Evolutionary conservation across 2,797 vertebrate genomes (phyloP), one percentile per base, ranked within the genome.

Genomic region (Schizothorax lantsangensis): DNA sequence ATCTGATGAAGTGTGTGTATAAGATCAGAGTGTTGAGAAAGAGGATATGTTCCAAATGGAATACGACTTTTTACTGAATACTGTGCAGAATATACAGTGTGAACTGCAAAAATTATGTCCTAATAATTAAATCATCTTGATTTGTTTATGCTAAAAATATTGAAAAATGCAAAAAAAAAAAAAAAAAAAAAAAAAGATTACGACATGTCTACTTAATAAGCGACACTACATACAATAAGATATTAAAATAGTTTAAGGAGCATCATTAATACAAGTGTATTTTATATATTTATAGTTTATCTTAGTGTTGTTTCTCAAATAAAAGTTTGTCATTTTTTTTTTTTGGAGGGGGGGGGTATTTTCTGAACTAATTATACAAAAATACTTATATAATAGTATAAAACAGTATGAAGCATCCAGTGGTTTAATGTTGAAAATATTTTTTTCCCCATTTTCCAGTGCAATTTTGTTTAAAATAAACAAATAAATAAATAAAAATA

Each of bases 1-100:
- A 87, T 87, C 47, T 81, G 66, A 85, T 78, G 88, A 54, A 84
- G 49, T 85, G 81, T 84, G 78, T 83, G 84, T 74, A 36, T 47
- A 40, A 86, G 79, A 81, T 88, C 71, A 78, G 54, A 72, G 52
- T 47, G 59, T 84, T 57, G 52, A 84, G 54, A 59, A 64, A 36
- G 52, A 84, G 82, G 72, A 47, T 33, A 62, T 62, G 73, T 26
- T 84, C 33, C 12, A 4, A 77, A 78, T n/a, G 57, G 45, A 64
- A 9, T 43, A 45, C 0, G 4, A 9, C 82, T 75, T 4, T 77
- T 84, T 36, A 66, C 21, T 2, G 2, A 77, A 45, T 33, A 74
- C 69, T 45, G 62, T 33, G n/a, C 8, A 40, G 23, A 43, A 49
- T 47, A 66, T 33, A 30, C 40, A 66, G 26, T 8, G n/a, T 47